These are phyloP conservation scores for Chaetophractus vellerosus DNA, from an alignment of 2,797 vertebrate species.

Conservation along the genomic window DNA sequence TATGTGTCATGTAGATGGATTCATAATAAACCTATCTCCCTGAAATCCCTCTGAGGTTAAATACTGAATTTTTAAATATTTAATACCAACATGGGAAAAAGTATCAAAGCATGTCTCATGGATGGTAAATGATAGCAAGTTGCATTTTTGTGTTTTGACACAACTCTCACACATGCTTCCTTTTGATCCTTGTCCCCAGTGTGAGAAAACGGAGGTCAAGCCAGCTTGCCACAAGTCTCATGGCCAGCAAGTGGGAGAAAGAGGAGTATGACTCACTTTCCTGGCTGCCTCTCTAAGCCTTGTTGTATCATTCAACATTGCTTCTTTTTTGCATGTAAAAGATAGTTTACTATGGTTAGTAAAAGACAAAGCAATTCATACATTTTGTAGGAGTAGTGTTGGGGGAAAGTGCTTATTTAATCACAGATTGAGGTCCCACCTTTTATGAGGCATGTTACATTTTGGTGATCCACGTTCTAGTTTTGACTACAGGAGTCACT, in stretches of 20 bases:
- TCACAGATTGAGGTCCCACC: neutral
- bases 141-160: constrained; percentile 40
- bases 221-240: neutral
- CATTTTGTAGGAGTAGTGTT: neutral
- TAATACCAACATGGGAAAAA: constrained; percentile 38
- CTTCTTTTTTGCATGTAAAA: neutral
- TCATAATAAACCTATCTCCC: neutral
- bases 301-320: neutral
- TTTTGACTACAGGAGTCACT: constrained; percentile 3
- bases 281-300: neutral
- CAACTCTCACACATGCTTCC: neutral
- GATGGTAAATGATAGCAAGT: neutral
- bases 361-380: neutral
- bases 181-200: constrained; percentile 14
- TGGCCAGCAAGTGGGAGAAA: neutral
- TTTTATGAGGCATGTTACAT: neutral
- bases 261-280: neutral
- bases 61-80: constrained; percentile 63
- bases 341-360: neutral
- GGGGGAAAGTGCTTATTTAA: neutral
- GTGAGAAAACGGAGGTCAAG: neutral
- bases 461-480: neutral
- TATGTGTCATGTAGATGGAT: constrained; percentile 42
- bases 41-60: neutral
- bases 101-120: neutral